These are phyloP conservation scores for Achatina immaculata DNA, from an alignment of 1,140 invertebrate species.

Conservation along the genomic window DNA sequence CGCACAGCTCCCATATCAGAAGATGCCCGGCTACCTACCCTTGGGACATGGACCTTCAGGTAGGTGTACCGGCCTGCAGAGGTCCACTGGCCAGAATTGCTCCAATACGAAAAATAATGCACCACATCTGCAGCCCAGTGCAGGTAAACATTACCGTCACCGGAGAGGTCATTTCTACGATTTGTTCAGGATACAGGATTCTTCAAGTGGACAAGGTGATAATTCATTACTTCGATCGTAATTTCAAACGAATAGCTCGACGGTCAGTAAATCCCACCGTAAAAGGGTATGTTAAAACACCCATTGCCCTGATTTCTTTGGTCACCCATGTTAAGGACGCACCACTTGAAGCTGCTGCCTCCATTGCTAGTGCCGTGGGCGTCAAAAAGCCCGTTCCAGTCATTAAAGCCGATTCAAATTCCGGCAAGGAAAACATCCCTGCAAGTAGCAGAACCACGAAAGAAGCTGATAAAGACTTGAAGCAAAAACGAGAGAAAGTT, in stretches of 20 bases:
- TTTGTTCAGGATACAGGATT: neutral
- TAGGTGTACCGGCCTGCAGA: slow-evolving; percentile 11
- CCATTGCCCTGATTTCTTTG: neutral
- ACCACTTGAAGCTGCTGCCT: neutral
- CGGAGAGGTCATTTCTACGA: neutral
- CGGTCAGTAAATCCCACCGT: neutral
- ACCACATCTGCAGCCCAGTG: neutral
- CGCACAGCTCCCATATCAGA: neutral
- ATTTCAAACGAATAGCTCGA: neutral
- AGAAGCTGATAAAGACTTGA: neutral
- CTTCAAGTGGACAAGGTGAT: slow-evolving; percentile 15
- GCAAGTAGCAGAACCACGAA: neutral
- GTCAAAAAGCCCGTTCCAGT: neutral
- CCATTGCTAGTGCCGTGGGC: neutral
- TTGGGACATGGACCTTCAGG: slow-evolving; percentile 5
- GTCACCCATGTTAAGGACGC: neutral
- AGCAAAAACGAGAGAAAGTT: too few species aligned
- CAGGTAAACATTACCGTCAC: neutral
- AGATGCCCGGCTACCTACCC: slow-evolving; percentile 4
- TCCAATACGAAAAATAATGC: slow-evolving; percentile 18
- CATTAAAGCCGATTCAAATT: neutral
- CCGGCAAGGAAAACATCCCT: neutral
- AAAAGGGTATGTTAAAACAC: neutral
- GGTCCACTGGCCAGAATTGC: neutral
- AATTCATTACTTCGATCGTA: slow-evolving; percentile 11